A percentile compares a stretch with the other conserved stretches of the same genome.
Evolutionary conservation across 2,888 invertebrate species (phyloP).

Genomic region (Cancer borealis): DNA sequence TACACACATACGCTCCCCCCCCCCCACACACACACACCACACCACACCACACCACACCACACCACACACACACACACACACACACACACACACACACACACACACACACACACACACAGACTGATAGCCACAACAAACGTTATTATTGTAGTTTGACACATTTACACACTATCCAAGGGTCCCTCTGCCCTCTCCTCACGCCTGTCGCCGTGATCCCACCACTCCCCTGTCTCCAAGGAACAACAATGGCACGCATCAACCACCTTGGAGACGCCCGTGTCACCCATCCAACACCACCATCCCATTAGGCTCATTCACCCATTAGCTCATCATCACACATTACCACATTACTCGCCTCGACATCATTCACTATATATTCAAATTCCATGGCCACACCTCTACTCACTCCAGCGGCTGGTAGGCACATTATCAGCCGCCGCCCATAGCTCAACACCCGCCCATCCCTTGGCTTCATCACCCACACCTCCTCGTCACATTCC

Average conservation of each 20-base stretch:
- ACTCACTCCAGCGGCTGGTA: not conserved
- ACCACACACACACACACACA: not conserved
- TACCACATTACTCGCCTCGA: not conserved
- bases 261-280: not conserved
- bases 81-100: not conserved
- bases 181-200: not conserved
- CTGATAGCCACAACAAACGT: not conserved
- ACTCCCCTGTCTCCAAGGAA: not conserved
- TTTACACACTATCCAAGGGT: not conserved
- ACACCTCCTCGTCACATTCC: not conserved
- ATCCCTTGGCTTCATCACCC: not conserved
- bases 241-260: not conserved
- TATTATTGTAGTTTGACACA: too few relatives aligned
- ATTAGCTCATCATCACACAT: conserved; percentile 2
- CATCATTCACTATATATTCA: conserved; percentile 21
- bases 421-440: not conserved
- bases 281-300: not conserved
- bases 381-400: not conserved
- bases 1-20: not conserved
- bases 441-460: not conserved
- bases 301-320: not conserved
- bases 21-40: not conserved
- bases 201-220: not conserved
- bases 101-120: not conserved
- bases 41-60: not conserved